Evolutionary conservation across 2,888 invertebrate genomes (phyloP).

Genomic region (Drosophila pseudotalamancana): DNA sequence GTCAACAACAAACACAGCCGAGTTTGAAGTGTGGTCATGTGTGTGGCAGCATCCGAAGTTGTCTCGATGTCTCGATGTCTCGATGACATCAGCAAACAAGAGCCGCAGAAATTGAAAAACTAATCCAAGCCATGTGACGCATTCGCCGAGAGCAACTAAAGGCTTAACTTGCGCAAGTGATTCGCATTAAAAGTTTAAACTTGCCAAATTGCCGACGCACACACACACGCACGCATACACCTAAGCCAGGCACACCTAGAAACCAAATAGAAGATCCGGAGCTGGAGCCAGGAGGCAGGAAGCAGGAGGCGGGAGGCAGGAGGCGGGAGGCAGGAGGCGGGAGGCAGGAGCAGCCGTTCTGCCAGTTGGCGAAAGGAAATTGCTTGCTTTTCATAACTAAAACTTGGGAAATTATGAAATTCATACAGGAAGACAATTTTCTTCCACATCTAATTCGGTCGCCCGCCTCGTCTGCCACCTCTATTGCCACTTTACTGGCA

Average conservation of each 20-base stretch:
- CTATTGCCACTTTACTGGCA: background rate
- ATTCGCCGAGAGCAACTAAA: slow-evolving; percentile 23
- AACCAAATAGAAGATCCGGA: slow-evolving; percentile 6
- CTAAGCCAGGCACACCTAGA: slow-evolving; percentile 7
- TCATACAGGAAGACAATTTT: slow-evolving; percentile 84
- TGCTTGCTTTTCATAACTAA: slow-evolving; percentile 81
- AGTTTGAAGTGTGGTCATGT: slow-evolving; percentile 37
- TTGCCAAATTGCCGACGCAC: slow-evolving; percentile 61
- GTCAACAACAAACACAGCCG: slow-evolving; percentile 11
- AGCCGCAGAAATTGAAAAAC: slow-evolving; percentile 71
- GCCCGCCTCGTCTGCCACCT: slow-evolving; percentile 16
- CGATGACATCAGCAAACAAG: slow-evolving; percentile 79
- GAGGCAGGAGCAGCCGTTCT: slow-evolving; percentile 7
- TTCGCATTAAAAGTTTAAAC: slow-evolving; percentile 73
- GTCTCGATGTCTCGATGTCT: no score
- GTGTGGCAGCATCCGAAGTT: slow-evolving; percentile 28
- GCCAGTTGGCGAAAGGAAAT: slow-evolving; percentile 70
- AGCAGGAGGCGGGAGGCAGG: background rate
- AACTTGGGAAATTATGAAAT: slow-evolving; percentile 83
- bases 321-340: slow-evolving; percentile 12
- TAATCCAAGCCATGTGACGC: slow-evolving; percentile 54
- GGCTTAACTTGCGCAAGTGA: slow-evolving; percentile 66
- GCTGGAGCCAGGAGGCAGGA: slow-evolving; percentile 9
- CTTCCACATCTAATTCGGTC: slow-evolving; percentile 74
- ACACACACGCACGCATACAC: slow-evolving; percentile 12